Percentiles rank a stretch among this genome's conserved stretches.
These are phyloP conservation scores for Drosophila suboccidentalis DNA, from an alignment of 2,888 invertebrate species.

Conservation along the genomic window DNA sequence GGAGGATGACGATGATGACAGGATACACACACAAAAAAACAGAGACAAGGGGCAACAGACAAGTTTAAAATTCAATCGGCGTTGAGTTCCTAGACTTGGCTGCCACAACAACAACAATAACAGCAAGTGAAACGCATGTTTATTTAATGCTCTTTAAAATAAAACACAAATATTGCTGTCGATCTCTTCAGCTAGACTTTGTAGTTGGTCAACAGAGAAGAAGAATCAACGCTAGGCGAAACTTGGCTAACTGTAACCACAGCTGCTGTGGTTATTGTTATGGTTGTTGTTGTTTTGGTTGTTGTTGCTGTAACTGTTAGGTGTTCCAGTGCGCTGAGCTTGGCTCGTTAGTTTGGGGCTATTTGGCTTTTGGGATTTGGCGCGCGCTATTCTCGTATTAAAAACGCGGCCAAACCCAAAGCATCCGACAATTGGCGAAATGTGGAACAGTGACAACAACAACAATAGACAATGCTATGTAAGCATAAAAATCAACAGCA, in stretches of 20 bases:
- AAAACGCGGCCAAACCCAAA: slow-evolving; percentile 61
- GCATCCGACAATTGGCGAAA: slow-evolving; percentile 48
- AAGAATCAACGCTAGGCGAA: slow-evolving; percentile 32
- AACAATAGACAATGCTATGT: slow-evolving; percentile 49
- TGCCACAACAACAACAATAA: slow-evolving; percentile 6
- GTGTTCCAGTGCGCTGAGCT: slow-evolving; percentile 76
- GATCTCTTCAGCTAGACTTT: slow-evolving; percentile 13
- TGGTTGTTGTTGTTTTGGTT: slow-evolving; percentile 6
- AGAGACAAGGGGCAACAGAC: slow-evolving; percentile 39
- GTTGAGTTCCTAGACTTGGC: slow-evolving; percentile 40
- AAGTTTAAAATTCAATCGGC: slow-evolving; percentile 62
- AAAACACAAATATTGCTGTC: slow-evolving; percentile 17
- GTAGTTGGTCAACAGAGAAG: slow-evolving; percentile 8
- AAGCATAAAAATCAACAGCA: slow-evolving; percentile 46
- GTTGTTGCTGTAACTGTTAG: slow-evolving; percentile 30
- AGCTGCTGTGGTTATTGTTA: slow-evolving; percentile 30
- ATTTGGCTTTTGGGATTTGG: slow-evolving; percentile 72
- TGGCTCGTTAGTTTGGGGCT: slow-evolving; percentile 74
- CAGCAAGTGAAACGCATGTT: slow-evolving; percentile 37
- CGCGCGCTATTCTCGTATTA: slow-evolving; percentile 62
- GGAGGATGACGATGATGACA: slow-evolving; percentile 60
- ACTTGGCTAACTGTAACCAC: slow-evolving; percentile 65
- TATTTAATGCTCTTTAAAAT: slow-evolving; percentile 49
- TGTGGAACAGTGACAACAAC: slow-evolving; percentile 47
- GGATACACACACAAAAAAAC: slow-evolving; percentile 60